A percentile compares a stretch with the other conserved stretches of the same genome.
These are phyloP conservation scores for Disparrhopalites patrizii DNA, from an alignment of 2,888 invertebrate genomes.

Conservation along the genomic window DNA sequence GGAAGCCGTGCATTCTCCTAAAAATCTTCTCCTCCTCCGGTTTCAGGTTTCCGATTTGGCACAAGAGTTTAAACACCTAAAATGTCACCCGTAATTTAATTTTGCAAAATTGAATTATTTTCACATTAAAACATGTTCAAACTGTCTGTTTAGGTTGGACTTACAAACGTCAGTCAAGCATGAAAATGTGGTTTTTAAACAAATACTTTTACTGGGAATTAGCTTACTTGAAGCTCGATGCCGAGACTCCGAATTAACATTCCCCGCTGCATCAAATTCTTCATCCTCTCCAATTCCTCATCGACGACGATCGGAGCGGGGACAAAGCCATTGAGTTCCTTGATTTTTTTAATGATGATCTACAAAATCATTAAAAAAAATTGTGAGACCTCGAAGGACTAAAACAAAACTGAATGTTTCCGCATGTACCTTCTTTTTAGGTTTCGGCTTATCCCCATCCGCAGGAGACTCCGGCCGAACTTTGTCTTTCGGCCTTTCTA, in stretches of 20 bases:
- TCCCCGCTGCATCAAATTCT: constrained; percentile 64
- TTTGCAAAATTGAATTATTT: too few relatives aligned
- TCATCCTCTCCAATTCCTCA: constrained; percentile 68
- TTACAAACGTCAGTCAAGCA: too few relatives aligned
- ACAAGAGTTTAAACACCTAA: constrained; percentile 41
- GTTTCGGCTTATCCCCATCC: constrained; percentile 24
- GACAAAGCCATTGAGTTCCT: not conserved
- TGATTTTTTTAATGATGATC: not conserved
- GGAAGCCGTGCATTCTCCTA: constrained; percentile 41
- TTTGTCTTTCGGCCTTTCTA: constrained; percentile 29
- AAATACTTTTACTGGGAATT: not conserved
- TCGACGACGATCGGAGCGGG: constrained; percentile 56
- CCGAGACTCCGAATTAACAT: constrained; percentile 67
- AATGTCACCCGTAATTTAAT: not conserved
- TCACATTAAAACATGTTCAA: too few relatives aligned
- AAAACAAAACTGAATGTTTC: too few relatives aligned
- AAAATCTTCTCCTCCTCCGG: constrained; percentile 44
- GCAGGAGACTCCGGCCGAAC: constrained; percentile 38
- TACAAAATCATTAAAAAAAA: constrained; percentile 1
- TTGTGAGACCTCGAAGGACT: not conserved
- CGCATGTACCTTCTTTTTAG: constrained; percentile 11
- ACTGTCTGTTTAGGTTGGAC: too few relatives aligned
- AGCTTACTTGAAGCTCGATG: constrained; percentile 61
- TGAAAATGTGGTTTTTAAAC: too few relatives aligned
- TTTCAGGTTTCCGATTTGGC: constrained; percentile 41